phyloP scores from a whole-genome alignment of 2,113 vertebrate genomes.

The Ranitomeya imitator region DNA sequence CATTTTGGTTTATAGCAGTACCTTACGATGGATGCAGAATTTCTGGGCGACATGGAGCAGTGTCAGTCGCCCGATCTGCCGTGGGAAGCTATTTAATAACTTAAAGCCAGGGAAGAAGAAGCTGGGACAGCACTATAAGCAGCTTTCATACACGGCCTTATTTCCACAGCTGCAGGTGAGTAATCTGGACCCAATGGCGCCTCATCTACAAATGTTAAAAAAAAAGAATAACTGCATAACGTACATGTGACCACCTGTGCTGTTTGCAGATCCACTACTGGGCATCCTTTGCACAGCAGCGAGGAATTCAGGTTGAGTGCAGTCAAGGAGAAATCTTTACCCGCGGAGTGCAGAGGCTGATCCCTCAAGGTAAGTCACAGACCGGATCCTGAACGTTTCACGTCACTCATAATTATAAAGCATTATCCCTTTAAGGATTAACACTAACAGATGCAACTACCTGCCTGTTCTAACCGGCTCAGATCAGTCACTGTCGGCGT shows the following conservation, averaged over 20 bases:
- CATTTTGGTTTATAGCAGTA: constrained; percentile 96
- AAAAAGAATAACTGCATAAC: not conserved
- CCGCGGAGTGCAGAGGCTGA: constrained; percentile 89
- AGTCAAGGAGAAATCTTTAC: constrained; percentile 93
- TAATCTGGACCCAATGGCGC: not conserved
- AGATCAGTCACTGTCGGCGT: too few relatives aligned
- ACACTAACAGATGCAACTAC: too few relatives aligned
- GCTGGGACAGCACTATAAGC: constrained; percentile 96
- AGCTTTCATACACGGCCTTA: constrained; percentile 89
- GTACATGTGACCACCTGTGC: not conserved
- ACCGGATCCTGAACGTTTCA: not conserved
- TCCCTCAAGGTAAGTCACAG: constrained; percentile 84
- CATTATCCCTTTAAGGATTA: too few relatives aligned
- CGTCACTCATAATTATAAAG: not conserved
- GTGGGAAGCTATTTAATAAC: constrained; percentile 94
- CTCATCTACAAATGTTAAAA: not conserved
- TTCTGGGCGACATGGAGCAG: constrained; percentile 97
- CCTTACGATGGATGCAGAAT: constrained; percentile 99
- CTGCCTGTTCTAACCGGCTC: too few relatives aligned
- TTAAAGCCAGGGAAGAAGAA: constrained; percentile 90
- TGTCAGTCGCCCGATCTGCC: constrained; percentile 92
- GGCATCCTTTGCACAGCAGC: constrained; percentile 97
- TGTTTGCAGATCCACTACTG: constrained; percentile 90
- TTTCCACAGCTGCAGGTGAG: constrained; percentile 91
- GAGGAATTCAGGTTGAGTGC: constrained; percentile 93